Percentiles rank a stretch among this genome's conserved stretches.
Conservation (phyloP, 2,797 vertebrate genomes). For the Scolopax rusticola region DNA sequence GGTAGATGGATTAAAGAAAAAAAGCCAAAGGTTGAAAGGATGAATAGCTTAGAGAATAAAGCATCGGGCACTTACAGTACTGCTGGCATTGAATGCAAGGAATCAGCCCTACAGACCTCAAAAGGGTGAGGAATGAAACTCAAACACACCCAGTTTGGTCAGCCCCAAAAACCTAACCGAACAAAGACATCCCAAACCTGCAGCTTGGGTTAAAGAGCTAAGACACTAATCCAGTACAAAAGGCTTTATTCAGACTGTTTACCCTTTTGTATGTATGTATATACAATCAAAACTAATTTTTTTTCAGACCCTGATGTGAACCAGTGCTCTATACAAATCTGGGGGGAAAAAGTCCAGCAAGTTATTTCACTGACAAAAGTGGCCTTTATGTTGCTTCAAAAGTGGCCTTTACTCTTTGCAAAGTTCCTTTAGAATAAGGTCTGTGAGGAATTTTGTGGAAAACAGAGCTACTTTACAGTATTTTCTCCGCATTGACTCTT, state of each 20-base stretch:
- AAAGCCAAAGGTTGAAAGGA: conserved; percentile 76
- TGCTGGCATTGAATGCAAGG: conserved; percentile 71
- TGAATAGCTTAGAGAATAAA: conserved; percentile 76
- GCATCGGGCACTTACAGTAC: conserved; percentile 65
- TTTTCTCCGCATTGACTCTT: conserved; percentile 64
- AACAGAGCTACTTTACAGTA: conserved; percentile 72
- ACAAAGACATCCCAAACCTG: conserved; percentile 80
- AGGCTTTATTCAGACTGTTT: conserved; percentile 57
- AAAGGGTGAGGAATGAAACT: conserved; percentile 67
- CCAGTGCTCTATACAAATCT: conserved; percentile 71
- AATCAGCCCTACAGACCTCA: conserved; percentile 70
- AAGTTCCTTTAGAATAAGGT: conserved; percentile 70
- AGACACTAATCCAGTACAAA: conserved; percentile 70
- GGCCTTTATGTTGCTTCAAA: conserved; percentile 64
- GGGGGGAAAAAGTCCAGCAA: conserved; percentile 58
- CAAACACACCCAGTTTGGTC: conserved; percentile 51
- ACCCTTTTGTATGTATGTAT: conserved; percentile 64
- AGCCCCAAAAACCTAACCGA: conserved; percentile 50
- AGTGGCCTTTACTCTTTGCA: conserved; percentile 73
- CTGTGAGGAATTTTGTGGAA: conserved; percentile 57
- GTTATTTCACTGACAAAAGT: conserved; percentile 75
- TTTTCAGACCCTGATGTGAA: conserved; percentile 71
- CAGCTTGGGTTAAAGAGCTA: conserved; percentile 68
- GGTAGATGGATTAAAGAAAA: conserved; percentile 67
- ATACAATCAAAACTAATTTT: conserved; percentile 72